Base-by-base conservation (phyloP, 1,140 invertebrate species). In the Aphidius gifuensis region DNA sequence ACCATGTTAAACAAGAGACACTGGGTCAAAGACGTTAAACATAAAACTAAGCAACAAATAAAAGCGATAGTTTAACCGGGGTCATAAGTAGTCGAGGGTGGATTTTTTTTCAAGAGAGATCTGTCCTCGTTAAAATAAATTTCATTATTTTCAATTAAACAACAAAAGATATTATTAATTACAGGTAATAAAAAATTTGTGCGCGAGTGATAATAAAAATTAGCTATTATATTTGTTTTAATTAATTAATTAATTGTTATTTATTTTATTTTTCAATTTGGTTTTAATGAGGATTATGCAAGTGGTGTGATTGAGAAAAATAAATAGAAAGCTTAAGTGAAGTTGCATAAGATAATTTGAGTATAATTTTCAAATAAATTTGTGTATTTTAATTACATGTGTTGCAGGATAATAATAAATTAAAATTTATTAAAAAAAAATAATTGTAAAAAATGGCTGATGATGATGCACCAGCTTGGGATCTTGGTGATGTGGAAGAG, bases 381-480 rank as follows among this genome's bases (percentile, higher is more conserved):
- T 40, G 6, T 11, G 7, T n/a, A 48, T 16, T 21, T 32, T 32
- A 51, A 42, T 51, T 5, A 49, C 48, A 43, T 38, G 48, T 9
- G 21, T 51, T 38, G 4, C 46, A 39, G 39, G 23, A 43, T 5
- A 5, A 7, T 44, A 11, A 11, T 44, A 11, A 44, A 44, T 44
- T 44, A 44, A 44, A 8, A 11, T 44, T 7, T 8, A 44, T 44
- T 44, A 8, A 51, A 7, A 38, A 38, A 60, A 23, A 6, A 23
- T 62, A 32, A 3, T 32, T 63, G 64, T 43, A 66, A 69, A 61
- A 46, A 43, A 80, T 81, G 78, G 78, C 70, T 72, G 75, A 75
- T 5, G 80, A 81, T 1, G 79, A 81, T n/a, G 39, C 72, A 32
- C 23, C 23, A 60, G 48, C 74, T 8, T 79, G 76, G 75, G 78